Conservation (phyloP, 2,888 invertebrate species). For the Epiblema foenella region DNA sequence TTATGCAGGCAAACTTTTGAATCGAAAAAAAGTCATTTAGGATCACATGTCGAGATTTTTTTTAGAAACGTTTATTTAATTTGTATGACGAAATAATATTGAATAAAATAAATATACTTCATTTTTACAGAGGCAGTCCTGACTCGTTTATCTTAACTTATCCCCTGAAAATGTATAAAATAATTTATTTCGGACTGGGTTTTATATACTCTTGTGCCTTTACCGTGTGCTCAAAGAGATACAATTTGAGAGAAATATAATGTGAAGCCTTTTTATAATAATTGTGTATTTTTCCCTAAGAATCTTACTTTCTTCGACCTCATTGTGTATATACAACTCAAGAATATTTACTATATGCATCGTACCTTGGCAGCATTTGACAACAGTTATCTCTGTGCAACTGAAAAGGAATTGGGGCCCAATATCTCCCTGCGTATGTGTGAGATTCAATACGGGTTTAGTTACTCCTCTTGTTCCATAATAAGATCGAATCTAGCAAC, state of each 20-base stretch:
- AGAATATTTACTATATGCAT: not conserved
- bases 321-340: not conserved
- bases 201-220: conserved; percentile 3
- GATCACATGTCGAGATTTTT: not conserved
- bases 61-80: not conserved
- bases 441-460: conserved; percentile 35
- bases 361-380: not conserved
- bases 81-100: not conserved
- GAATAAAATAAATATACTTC: not conserved
- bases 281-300: not conserved
- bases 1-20: conserved; percentile 7
- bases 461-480: conserved; percentile 31
- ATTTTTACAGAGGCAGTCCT: conserved; percentile 1
- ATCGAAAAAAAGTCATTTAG: not conserved
- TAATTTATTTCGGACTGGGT: conserved; percentile 13
- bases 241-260: conserved; percentile 1
- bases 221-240: conserved; percentile 1
- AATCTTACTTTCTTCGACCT: not conserved
- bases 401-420: not conserved
- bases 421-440: not conserved
- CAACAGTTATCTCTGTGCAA: not conserved
- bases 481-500: conserved; percentile 41
- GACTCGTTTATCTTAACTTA: not conserved
- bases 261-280: not conserved
- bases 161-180: conserved; percentile 18